phyloP scores from a whole-genome alignment of 2,888 invertebrate genomes.

The Mystacides longicornis region DNA sequence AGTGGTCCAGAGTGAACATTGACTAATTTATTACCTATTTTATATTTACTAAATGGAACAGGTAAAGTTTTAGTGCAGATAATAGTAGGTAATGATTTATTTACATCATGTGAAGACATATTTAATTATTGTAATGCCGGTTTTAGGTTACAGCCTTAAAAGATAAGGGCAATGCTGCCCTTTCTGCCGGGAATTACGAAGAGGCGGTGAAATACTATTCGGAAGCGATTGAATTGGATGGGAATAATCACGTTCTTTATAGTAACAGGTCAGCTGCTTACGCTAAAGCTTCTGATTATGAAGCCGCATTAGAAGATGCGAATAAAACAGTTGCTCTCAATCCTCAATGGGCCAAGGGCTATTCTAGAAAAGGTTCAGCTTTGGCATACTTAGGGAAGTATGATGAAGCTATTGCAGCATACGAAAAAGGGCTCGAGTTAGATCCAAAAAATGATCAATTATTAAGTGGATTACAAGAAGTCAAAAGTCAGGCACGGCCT shows the following conservation, averaged over 20 bases:
- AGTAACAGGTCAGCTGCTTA: conserved; percentile 90
- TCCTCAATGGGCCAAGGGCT: conserved; percentile 81
- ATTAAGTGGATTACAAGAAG: conserved; percentile 59
- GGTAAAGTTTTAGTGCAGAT: conserved; percentile 7
- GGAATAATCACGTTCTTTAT: conserved; percentile 77
- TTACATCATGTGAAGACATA: background rate
- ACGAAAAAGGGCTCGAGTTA: conserved; percentile 58
- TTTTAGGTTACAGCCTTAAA: conserved; percentile 73
- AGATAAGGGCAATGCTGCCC: conserved; percentile 79
- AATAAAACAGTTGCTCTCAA: conserved; percentile 74
- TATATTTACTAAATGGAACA: conserved; percentile 15
- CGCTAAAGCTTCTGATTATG: conserved; percentile 70
- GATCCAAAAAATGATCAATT: conserved; percentile 70
- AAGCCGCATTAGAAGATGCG: conserved; percentile 74
- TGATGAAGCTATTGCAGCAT: conserved; percentile 70
- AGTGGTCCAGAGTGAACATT: background rate
- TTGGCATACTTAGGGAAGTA: conserved; percentile 65
- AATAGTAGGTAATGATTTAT: background rate
- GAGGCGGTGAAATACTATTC: conserved; percentile 76
- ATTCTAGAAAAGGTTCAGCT: conserved; percentile 84
- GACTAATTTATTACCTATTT: background rate
- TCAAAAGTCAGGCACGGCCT: conserved; percentile 34
- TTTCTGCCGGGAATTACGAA: conserved; percentile 67
- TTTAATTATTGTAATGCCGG: background rate
- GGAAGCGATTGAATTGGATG: conserved; percentile 72